Base-by-base conservation (phyloP, 1,140 invertebrate genomes). In the Aleiodes sp. region DNA sequence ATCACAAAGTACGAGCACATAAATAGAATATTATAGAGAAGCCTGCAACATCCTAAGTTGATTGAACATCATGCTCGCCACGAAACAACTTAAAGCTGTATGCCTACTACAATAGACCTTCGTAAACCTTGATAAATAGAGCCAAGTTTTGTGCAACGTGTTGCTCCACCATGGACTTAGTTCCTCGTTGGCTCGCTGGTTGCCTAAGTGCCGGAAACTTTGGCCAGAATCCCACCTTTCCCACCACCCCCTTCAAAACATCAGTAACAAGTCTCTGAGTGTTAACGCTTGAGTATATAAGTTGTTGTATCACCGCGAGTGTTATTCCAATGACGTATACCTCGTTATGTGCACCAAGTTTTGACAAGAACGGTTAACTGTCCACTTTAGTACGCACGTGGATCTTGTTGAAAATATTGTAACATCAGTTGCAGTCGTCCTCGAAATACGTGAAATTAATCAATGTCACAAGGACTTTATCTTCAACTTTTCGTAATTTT, bases 101-200 rank as follows among this genome's bases (percentile, higher is more conserved):
- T 68, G 59, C 71, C 62, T 60, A 61, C 68, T 35, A 41, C 14
- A 64, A 26, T 46, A 56, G 56, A 39, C 62, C 52, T 64, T 64
- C 43, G 71, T 75, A 76, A 76, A 57, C 75, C 64, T 69, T 76
- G 75, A 78, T 76, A 78, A 78, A 78, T 77, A 78, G 76, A 74
- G 70, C 3, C 73, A 75, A 80, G 77, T 78, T 78, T 76, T 57
- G 70, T 72, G 70, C 78, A 75, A 80, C 75, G 75, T 78, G 75
- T 78, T 78, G 77, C 76, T 78, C 72, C 70, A 64, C 70, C 39
- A 70, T 68, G 29, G 65, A 63, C 56, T 52, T 43, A 46, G 62
- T 43, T 71, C 35, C 64, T 60, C 62, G 72, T 72, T 59, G 71
- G 68, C 67, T 74, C 62, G n/a, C n/a, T 41, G 56, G 33, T 66